Evolutionary conservation across 2,888 invertebrate species (phyloP).

Genomic region (Sesia apiformis): DNA sequence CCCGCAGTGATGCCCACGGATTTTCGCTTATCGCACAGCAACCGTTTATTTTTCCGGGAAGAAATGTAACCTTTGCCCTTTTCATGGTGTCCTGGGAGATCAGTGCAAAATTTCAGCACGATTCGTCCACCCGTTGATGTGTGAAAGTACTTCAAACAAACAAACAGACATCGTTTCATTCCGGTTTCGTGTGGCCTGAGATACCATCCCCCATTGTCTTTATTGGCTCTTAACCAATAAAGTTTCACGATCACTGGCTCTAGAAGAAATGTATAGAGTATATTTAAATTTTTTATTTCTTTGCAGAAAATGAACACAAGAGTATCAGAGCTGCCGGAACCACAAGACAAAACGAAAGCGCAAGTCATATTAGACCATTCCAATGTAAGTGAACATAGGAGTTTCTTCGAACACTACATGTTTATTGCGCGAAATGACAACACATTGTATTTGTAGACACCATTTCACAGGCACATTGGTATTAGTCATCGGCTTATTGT

Average conservation of each 20-base stretch:
- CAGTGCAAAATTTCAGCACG: no score
- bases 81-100: no score
- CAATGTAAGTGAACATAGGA: slow-evolving; percentile 75
- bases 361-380: slow-evolving; percentile 83
- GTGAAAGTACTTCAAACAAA: neutral
- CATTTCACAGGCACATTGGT: no score
- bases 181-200: no score
- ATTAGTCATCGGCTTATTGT: no score
- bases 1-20: no score
- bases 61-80: no score
- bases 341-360: slow-evolving; percentile 79
- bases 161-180: no score
- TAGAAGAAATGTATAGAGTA: neutral
- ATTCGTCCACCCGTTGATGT: neutral
- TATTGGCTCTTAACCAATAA: neutral
- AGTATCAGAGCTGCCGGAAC: slow-evolving; percentile 76
- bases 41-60: no score
- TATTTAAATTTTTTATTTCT: slow-evolving; percentile 9
- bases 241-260: neutral
- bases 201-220: neutral
- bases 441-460: no score
- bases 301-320: slow-evolving; percentile 80
- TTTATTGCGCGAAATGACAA: no score
- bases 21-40: no score
- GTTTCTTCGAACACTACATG: neutral